These are phyloP conservation scores for Salvelinus alpinus DNA, from an alignment of 2,113 vertebrate species.

Conservation along the genomic window DNA sequence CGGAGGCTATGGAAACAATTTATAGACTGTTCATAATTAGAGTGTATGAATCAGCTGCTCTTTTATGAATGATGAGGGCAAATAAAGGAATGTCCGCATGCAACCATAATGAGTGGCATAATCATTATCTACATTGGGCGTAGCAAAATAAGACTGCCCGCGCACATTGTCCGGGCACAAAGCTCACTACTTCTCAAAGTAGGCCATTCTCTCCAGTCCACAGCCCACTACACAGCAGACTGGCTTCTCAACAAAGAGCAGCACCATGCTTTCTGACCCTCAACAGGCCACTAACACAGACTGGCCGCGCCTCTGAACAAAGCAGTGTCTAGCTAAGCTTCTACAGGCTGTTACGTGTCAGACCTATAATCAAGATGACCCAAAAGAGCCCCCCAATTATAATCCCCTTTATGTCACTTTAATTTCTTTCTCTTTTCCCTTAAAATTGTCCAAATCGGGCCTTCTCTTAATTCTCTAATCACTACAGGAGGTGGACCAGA, in stretches of 20 bases:
- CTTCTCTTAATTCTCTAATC: constrained; percentile 14
- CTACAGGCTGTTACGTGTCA: background rate
- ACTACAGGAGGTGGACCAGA: background rate
- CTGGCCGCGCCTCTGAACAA: no score
- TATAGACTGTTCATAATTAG: no score
- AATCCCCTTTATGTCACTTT: background rate
- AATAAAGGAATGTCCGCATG: no score
- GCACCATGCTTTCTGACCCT: background rate
- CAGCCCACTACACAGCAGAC: background rate
- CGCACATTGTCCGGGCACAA: background rate
- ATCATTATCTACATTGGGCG: no score
- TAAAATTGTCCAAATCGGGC: constrained; percentile 35
- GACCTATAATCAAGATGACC: background rate
- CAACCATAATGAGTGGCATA: no score
- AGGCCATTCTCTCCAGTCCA: background rate
- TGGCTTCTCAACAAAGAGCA: background rate
- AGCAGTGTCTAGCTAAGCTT: no score
- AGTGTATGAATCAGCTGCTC: no score
- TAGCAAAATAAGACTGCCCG: background rate
- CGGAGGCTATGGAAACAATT: no score
- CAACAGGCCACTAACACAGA: background rate
- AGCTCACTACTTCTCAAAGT: background rate
- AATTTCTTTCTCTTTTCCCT: constrained; percentile 13
- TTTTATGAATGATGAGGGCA: no score
- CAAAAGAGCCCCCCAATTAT: background rate